Percentiles rank a stretch among this genome's conserved stretches.
phyloP scores from a whole-genome alignment of 1,140 invertebrate species.

The Meloidogyne chitwoodi region DNA sequence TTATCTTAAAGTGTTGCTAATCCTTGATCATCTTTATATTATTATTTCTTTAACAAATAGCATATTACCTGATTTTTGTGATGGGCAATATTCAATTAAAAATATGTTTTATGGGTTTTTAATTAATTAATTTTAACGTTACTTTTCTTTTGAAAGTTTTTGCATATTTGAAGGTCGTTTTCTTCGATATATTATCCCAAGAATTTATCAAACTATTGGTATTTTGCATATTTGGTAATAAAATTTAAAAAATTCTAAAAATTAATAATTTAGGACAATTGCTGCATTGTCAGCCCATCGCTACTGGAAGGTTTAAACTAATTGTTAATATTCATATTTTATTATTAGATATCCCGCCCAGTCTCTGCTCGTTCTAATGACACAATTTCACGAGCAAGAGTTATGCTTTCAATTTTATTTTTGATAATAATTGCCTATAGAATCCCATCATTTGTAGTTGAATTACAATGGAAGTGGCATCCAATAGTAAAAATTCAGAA shows the following conservation, averaged over 20 bases:
- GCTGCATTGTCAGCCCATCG: constrained; percentile 55
- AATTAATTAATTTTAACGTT: background rate
- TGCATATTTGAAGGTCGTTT: constrained; percentile 59
- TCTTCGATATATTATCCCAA: constrained; percentile 48
- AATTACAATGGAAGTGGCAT: constrained; percentile 46
- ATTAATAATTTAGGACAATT: constrained; percentile 37
- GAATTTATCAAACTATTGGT: constrained; percentile 51
- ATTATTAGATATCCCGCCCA: constrained; percentile 55
- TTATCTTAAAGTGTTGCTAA: constrained; percentile 56
- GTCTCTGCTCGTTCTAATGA: constrained; percentile 57
- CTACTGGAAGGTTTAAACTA: constrained; percentile 56
- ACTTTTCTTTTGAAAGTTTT: constrained; percentile 25
- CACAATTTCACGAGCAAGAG: constrained; percentile 42
- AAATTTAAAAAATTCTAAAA: background rate
- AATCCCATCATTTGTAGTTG: constrained; percentile 51
- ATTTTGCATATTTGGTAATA: constrained; percentile 51
- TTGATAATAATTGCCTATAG: constrained; percentile 47
- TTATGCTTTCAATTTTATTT: constrained; percentile 50
- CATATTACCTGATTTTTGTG: constrained; percentile 55
- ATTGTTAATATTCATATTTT: background rate
- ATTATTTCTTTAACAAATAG: constrained; percentile 45
- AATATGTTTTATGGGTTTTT: constrained; percentile 50
- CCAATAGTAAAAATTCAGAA: constrained; percentile 44
- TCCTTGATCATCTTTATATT: constrained; percentile 54
- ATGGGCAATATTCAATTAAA: constrained; percentile 51